A percentile compares a stretch with the other conserved stretches of the same genome.
Evolutionary conservation across 2,888 invertebrate species (phyloP).

Genomic region (Ramazzottius varieornatus): DNA sequence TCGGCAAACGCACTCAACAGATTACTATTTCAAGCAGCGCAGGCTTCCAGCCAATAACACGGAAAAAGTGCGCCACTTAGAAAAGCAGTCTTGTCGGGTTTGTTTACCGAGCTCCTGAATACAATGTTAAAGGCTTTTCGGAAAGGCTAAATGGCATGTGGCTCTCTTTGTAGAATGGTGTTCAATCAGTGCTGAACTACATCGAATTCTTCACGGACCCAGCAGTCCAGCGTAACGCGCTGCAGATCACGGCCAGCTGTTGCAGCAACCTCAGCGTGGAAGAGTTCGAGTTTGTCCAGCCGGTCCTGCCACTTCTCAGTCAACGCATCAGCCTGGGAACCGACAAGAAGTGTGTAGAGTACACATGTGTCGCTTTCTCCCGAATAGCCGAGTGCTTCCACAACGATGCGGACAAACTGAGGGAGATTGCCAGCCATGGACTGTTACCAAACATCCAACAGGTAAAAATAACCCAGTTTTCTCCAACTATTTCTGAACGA

Average conservation of each 20-base stretch:
- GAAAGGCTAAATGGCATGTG: neutral
- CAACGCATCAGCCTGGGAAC: slow-evolving; percentile 33
- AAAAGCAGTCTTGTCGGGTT: too few relatives aligned
- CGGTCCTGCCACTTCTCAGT: slow-evolving; percentile 59
- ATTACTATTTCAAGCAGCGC: too few relatives aligned
- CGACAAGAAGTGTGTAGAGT: slow-evolving; percentile 93
- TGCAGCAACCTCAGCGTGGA: slow-evolving; percentile 74
- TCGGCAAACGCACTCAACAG: too few relatives aligned
- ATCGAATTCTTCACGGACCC: slow-evolving; percentile 95
- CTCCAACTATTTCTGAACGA: slow-evolving; percentile 5
- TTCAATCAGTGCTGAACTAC: slow-evolving; percentile 78
- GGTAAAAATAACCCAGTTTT: too few relatives aligned
- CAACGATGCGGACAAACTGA: slow-evolving; percentile 57
- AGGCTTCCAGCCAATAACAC: too few relatives aligned
- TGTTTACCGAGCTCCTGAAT: too few relatives aligned
- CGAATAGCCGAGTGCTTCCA: slow-evolving; percentile 87
- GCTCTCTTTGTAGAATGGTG: slow-evolving; percentile 44
- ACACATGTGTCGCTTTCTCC: slow-evolving; percentile 81
- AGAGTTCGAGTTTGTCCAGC: slow-evolving; percentile 73
- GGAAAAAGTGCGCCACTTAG: too few relatives aligned
- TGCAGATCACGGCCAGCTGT: slow-evolving; percentile 89
- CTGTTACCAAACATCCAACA: slow-evolving; percentile 76
- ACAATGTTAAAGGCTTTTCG: too few relatives aligned
- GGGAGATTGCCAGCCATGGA: slow-evolving; percentile 74
- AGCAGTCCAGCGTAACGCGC: slow-evolving; percentile 80